These are phyloP conservation scores for Copidosoma floridanum DNA, from an alignment of 1,140 invertebrate genomes.

Conservation along the genomic window DNA sequence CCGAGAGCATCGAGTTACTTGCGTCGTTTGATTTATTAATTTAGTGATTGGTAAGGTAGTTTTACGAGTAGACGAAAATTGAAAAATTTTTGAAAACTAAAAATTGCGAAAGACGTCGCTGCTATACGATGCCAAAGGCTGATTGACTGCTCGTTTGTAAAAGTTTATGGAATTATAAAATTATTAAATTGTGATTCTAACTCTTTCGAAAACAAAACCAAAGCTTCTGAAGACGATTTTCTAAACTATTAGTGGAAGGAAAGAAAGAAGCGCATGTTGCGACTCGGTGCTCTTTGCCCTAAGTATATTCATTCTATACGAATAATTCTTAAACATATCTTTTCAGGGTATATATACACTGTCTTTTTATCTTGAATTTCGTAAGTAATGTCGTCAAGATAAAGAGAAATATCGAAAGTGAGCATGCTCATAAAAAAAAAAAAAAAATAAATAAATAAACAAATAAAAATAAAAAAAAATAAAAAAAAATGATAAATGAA, in stretches of 20 bases:
- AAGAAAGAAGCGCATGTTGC: too few species aligned
- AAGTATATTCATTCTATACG: conserved; percentile 26
- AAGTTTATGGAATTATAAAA: too few species aligned
- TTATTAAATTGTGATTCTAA: conserved; percentile 29
- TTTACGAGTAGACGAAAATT: conserved; percentile 22
- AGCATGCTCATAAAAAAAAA: conserved; percentile 15
- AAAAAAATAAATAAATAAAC: conserved; percentile 2
- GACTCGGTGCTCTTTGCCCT: conserved; percentile 12
- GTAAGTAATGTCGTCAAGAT: conserved; percentile 15
- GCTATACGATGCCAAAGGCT: conserved; percentile 40
- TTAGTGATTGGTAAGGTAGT: conserved; percentile 21
- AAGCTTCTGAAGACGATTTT: conserved; percentile 34
- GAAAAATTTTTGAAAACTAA: conserved; percentile 24
- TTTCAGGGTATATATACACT: conserved; percentile 45
- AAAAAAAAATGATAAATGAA: conserved; percentile 4
- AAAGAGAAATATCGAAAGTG: conserved; percentile 18
- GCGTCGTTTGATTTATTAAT: conserved; percentile 15
- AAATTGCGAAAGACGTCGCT: conserved; percentile 27
- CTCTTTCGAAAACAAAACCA: conserved; percentile 37
- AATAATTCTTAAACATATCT: conserved; percentile 47
- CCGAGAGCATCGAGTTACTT: not conserved
- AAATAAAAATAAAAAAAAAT: not conserved
- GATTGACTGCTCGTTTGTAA: conserved; percentile 39
- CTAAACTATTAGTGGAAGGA: conserved; percentile 15
- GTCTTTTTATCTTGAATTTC: conserved; percentile 21